Conservation (phyloP, 23 tunicate species). For the Halocynthia aurantium region DNA sequence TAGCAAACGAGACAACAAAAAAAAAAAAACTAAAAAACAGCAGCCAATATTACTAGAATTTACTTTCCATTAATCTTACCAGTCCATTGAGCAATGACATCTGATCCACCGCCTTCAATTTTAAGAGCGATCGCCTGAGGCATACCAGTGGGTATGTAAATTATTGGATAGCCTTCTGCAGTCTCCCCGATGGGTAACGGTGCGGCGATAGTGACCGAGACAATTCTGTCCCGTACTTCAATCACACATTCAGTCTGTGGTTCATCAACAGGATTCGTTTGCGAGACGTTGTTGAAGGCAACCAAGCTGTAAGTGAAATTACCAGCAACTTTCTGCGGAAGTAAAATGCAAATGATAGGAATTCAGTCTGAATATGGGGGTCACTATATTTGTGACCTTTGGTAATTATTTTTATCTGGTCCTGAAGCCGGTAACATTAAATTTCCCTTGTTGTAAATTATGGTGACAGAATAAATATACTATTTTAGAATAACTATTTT, state of each 20-base stretch:
- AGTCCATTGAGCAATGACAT: background rate
- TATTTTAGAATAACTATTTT: too few species aligned
- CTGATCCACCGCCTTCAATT: conserved; percentile 15
- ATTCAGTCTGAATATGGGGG: too few species aligned
- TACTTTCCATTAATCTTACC: background rate
- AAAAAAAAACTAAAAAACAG: too few species aligned
- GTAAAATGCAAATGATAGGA: too few species aligned
- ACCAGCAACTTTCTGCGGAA: conserved; percentile 3
- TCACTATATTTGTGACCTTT: too few species aligned
- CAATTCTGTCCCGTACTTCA: conserved; percentile 5
- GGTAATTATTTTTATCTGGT: too few species aligned
- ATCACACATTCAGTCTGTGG: background rate
- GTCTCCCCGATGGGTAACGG: conserved; percentile 3
- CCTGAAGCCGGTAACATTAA: too few species aligned
- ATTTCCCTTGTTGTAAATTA: too few species aligned
- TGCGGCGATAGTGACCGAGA: background rate
- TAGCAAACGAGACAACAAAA: too few species aligned
- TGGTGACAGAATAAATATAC: background rate
- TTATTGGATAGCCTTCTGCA: conserved; percentile 17
- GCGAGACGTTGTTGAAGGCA: conserved; percentile 21
- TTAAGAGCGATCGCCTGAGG: background rate
- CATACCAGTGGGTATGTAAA: background rate
- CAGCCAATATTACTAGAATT: too few species aligned
- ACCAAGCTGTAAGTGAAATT: conserved; percentile 13
- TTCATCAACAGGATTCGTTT: background rate